Conservation (phyloP, 2,888 invertebrate species). For the Drosophila testacea region DNA sequence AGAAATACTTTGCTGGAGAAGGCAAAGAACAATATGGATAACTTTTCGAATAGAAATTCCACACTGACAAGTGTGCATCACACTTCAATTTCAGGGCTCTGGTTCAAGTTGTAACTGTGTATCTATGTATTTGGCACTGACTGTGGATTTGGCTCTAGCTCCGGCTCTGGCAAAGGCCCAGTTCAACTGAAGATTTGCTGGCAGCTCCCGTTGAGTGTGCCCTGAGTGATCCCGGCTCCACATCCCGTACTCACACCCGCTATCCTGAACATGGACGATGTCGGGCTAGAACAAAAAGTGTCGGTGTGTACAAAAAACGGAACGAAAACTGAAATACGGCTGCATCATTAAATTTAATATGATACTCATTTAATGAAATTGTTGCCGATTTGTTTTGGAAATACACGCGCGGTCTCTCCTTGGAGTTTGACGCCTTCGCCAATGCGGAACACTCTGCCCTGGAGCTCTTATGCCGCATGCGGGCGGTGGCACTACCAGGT, state of each 20-base stretch:
- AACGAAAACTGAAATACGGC: slow-evolving; percentile 86
- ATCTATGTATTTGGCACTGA: slow-evolving; percentile 12
- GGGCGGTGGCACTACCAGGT: slow-evolving; percentile 50
- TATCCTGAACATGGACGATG: slow-evolving; percentile 8
- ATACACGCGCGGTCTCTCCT: slow-evolving; percentile 82
- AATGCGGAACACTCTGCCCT: slow-evolving; percentile 58
- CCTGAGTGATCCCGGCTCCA: slow-evolving; percentile 22
- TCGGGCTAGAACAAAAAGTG: slow-evolving; percentile 71
- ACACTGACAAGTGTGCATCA: slow-evolving; percentile 67
- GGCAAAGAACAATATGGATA: slow-evolving; percentile 63
- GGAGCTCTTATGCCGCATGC: slow-evolving; percentile 60
- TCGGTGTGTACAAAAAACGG: slow-evolving; percentile 61
- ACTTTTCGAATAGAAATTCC: slow-evolving; percentile 77
- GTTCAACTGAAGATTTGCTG: slow-evolving; percentile 64
- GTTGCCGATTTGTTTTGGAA: slow-evolving; percentile 86
- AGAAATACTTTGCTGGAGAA: background rate
- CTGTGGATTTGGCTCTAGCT: background rate
- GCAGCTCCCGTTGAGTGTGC: slow-evolving; percentile 63
- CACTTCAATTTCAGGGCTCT: slow-evolving; percentile 47
- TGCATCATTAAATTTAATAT: slow-evolving; percentile 86
- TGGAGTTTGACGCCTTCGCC: slow-evolving; percentile 68
- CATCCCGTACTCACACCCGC: background rate
- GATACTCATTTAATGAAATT: slow-evolving; percentile 86
- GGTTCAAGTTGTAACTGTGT: slow-evolving; percentile 23
- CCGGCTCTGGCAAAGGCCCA: slow-evolving; percentile 11